Base-by-base conservation (phyloP, 2,888 invertebrate genomes). In the Bugula neritina region DNA sequence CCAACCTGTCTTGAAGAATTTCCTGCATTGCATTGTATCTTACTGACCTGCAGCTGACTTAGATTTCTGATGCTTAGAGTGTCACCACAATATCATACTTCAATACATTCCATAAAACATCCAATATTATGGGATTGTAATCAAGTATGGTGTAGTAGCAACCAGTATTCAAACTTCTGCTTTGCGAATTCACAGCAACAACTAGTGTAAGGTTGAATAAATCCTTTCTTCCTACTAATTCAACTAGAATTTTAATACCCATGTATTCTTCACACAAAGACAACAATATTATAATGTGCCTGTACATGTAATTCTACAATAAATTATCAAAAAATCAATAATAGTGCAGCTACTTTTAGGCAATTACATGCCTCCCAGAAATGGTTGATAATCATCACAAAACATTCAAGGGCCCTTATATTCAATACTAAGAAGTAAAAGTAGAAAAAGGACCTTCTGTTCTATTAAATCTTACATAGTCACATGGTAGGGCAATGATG, bases 91-190 rank as follows among this genome's bases (percentile, higher is more conserved):
- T 63, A 63, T 63, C 63, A 63, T 63, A 63, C 63, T 63, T 63
- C 31, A 63, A 63, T 63, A 63, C 63, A 63, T 63, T 63, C 63
- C 63, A 63, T 63, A 63, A 13, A 31, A 63, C 63, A 25, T 13
- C 43, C 43, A 27, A 57, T 31, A 27, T 13, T 63, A 63, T 63
- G 34, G 63, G 63, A 21, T 27, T 63, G 31, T 27, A 63, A 10
- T 63, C 13, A 63, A 63, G 63, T 63, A 63, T 34, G 63, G 63
- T 63, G 57, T 57, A 13, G 57, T 27, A 25, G 57, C n/a, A 57
- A 57, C 57, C 21, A 17, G 52, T 17, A 52, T 52, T 52, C 52
- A 52, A 52, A n/a, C n/a, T n/a, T n/a, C n/a, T n/a, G n/a, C n/a
- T n/a, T n/a, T n/a, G n/a, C n/a, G n/a, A n/a, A n/a, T n/a, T n/a